phyloP scores from a whole-genome alignment of 2,797 vertebrate genomes.

The Atherinosoma microstoma region DNA sequence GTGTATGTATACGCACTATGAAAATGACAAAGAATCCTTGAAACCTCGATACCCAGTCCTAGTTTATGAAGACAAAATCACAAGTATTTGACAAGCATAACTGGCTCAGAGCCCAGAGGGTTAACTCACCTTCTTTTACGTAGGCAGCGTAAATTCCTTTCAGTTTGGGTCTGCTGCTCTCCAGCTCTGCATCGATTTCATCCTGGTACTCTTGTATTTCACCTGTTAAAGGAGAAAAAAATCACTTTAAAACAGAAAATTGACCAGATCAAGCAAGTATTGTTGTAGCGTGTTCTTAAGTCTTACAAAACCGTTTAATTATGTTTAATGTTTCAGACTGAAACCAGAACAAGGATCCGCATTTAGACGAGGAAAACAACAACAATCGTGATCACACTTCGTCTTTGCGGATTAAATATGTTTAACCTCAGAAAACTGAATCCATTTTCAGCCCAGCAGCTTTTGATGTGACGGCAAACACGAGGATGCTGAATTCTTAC shows the following conservation, averaged over 20 bases:
- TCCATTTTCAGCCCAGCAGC: background rate
- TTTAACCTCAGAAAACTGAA: background rate
- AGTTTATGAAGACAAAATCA: no score
- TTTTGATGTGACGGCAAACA: no score
- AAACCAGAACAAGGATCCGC: background rate
- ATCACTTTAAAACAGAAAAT: background rate
- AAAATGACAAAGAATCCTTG: no score
- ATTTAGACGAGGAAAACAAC: conserved; percentile 7
- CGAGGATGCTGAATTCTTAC: conserved; percentile 69
- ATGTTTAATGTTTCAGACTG: conserved; percentile 13
- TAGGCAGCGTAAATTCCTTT: conserved; percentile 89
- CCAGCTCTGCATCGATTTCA: conserved; percentile 93
- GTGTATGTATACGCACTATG: no score
- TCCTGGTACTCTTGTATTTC: conserved; percentile 90
- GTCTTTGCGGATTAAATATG: background rate
- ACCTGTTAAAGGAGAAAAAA: conserved; percentile 41
- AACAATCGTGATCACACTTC: background rate
- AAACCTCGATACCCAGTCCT: no score
- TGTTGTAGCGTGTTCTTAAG: background rate
- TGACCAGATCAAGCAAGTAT: background rate
- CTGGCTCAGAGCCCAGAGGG: no score
- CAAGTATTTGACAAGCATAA: no score
- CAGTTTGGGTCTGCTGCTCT: conserved; percentile 89
- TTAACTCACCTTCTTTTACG: conserved; percentile 85
- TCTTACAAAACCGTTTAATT: background rate